A percentile compares a stretch with the other conserved stretches of the same genome.
Conservation (phyloP, 2,797 vertebrate genomes). For the Pangasius mekongensis region DNA sequence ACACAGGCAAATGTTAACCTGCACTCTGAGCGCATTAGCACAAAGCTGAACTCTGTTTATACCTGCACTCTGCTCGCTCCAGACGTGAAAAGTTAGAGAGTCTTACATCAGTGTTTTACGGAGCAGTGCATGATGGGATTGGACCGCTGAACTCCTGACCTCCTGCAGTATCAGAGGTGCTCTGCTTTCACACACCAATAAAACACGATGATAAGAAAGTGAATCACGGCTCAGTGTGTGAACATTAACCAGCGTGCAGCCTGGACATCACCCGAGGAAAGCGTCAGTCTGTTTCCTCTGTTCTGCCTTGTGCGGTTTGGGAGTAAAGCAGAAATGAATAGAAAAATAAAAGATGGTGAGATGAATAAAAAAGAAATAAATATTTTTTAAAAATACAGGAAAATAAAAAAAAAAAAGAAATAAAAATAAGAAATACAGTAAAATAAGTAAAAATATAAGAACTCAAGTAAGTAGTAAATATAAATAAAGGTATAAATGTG, state of each 20-base stretch:
- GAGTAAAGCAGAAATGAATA: too few species aligned
- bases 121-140: slow-evolving; percentile 23
- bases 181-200: slow-evolving; percentile 1
- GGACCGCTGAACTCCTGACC: background rate
- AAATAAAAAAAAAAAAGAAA: too few species aligned
- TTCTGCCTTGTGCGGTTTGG: background rate
- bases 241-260: background rate
- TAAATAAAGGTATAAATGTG: background rate
- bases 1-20: background rate
- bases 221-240: background rate
- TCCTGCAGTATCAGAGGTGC: slow-evolving; percentile 24
- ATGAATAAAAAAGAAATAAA: too few species aligned
- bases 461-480: background rate
- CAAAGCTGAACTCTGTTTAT: background rate
- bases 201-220: background rate
- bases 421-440: background rate
- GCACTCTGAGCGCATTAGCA: background rate
- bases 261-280: background rate
- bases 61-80: background rate
- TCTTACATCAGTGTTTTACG: background rate
- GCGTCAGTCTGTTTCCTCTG: background rate
- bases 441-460: background rate
- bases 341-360: background rate
- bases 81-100: background rate
- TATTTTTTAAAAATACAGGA: too few species aligned